A percentile compares a stretch with the other conserved stretches of the same genome.
Conservation (phyloP, 2,888 invertebrate species). For the Pristionchus maxplancki region DNA sequence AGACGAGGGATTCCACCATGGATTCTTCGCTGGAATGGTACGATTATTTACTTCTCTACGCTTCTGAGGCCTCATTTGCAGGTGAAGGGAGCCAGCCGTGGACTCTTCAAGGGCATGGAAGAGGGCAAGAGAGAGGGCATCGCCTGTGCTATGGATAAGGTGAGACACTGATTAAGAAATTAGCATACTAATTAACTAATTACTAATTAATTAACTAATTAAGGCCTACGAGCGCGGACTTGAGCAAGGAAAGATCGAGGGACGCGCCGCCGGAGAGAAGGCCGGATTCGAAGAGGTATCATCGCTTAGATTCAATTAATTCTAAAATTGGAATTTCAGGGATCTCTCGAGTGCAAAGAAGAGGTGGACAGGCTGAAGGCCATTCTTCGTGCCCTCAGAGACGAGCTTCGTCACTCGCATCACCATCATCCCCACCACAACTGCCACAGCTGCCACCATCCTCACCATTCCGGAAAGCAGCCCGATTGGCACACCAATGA, state of each 20-base stretch:
- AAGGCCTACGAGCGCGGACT: constrained; percentile 18
- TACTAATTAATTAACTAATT: background rate
- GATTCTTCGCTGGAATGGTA: constrained; percentile 25
- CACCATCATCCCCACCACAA: background rate
- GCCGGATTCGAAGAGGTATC: constrained; percentile 9
- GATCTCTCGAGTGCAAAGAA: background rate
- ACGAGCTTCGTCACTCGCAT: background rate
- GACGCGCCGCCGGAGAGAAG: background rate
- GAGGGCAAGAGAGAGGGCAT: background rate
- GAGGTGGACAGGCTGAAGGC: constrained; percentile 19
- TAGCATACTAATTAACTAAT: background rate
- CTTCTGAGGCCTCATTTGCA: background rate
- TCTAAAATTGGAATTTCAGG: too few species aligned
- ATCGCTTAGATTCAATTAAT: background rate
- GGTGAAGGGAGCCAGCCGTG: constrained; percentile 39
- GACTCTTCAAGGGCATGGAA: constrained; percentile 2
- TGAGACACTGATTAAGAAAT: background rate
- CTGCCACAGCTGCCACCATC: background rate
- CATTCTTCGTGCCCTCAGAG: background rate
- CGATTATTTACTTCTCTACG: background rate
- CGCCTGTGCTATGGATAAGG: background rate
- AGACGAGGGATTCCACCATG: background rate
- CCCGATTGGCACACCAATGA: background rate
- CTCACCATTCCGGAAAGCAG: background rate
- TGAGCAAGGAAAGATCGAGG: background rate